Evolutionary conservation across 2,888 invertebrate genomes (phyloP).

Genomic region (Catocala fraxini): DNA sequence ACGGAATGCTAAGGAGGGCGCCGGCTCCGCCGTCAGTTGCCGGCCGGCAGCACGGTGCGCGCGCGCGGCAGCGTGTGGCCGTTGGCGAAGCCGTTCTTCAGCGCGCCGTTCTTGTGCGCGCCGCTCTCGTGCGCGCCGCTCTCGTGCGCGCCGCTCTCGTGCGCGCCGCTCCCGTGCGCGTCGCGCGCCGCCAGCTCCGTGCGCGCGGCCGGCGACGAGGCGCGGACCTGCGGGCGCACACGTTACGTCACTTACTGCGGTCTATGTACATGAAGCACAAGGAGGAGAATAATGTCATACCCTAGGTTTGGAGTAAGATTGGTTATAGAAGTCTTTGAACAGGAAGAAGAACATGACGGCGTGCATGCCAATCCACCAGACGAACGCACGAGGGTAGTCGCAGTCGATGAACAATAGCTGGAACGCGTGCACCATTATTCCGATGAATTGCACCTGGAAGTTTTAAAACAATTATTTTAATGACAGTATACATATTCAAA

Average conservation of each 20-base stretch:
- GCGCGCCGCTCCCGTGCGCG: neutral
- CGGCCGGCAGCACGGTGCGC: conserved; percentile 80
- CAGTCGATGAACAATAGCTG: conserved; percentile 96
- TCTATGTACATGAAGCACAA: too few relatives aligned
- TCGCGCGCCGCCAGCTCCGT: conserved; percentile 57
- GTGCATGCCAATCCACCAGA: conserved; percentile 98
- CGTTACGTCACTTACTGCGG: neutral
- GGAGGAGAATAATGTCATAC: conserved; percentile 38
- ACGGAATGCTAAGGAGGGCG: conserved; percentile 60
- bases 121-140: conserved; percentile 63
- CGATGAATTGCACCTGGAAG: conserved; percentile 94
- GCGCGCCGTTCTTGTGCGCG: conserved; percentile 73
- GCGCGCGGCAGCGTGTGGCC: conserved; percentile 68
- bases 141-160: conserved; percentile 61
- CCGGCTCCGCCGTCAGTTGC: conserved; percentile 75
- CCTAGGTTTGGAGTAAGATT: conserved; percentile 88
- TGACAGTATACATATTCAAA: neutral
- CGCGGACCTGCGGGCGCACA: conserved; percentile 60
- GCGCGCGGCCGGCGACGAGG: conserved; percentile 63
- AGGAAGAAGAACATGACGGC: conserved; percentile 98
- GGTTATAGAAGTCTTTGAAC: conserved; percentile 97
- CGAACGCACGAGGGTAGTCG: conserved; percentile 97
- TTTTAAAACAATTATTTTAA: conserved; percentile 39
- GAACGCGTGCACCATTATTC: conserved; percentile 97
- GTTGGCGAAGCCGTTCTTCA: conserved; percentile 78